phyloP scores from a whole-genome alignment of 2,113 vertebrate genomes.

The Steatornis caripensis region DNA sequence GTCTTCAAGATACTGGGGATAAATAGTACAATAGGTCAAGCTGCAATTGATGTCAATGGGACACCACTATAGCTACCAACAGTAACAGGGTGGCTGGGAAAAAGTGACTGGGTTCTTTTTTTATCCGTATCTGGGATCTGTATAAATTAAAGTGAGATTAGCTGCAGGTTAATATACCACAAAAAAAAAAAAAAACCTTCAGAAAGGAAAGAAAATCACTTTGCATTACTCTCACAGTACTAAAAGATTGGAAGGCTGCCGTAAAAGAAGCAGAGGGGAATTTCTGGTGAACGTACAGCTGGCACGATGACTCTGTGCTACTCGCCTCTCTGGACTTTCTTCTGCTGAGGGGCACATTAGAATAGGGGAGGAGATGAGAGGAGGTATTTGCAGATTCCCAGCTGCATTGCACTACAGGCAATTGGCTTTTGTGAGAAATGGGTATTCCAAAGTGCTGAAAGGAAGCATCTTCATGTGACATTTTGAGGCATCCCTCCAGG shows the following conservation, averaged over 20 bases:
- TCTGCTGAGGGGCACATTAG: not conserved
- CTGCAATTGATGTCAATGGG: not conserved
- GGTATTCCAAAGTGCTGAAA: not conserved
- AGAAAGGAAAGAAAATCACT: not conserved
- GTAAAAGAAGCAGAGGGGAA: not conserved
- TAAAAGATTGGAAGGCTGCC: not conserved
- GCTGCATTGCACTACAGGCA: not conserved
- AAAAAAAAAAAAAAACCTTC: not conserved
- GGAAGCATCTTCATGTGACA: not conserved
- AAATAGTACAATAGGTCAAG: not conserved
- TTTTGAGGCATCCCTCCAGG: not conserved
- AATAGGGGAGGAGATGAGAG: not conserved
- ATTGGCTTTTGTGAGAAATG: not conserved
- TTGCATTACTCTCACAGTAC: not conserved
- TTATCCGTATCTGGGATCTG: not conserved
- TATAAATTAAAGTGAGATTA: not conserved
- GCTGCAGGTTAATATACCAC: not conserved
- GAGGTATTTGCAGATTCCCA: not conserved
- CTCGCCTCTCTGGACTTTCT: not conserved
- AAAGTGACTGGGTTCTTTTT: not conserved
- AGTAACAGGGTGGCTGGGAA: not conserved
- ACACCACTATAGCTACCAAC: not conserved
- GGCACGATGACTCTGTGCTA: not conserved
- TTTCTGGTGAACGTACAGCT: not conserved
- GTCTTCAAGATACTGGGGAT: not conserved